Percentiles rank a stretch among this genome's conserved stretches.
Conservation (phyloP, 2,888 invertebrate genomes). For the Synanthedon formicaeformis region DNA sequence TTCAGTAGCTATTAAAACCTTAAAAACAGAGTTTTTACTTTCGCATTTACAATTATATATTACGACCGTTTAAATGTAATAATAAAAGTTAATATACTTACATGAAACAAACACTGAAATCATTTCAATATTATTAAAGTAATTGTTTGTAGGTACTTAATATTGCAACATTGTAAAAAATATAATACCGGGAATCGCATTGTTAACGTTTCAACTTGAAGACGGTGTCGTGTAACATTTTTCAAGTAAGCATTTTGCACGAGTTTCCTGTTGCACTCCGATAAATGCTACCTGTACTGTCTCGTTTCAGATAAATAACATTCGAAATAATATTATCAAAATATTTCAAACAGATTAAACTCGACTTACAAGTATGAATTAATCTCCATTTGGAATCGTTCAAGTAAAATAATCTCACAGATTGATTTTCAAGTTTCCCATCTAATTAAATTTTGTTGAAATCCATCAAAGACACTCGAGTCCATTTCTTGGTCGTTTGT, state of each 20-base stretch:
- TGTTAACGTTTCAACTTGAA: constrained; percentile 3
- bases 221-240: constrained; percentile 26
- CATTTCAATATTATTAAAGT: not conserved
- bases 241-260: constrained; percentile 32
- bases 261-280: constrained; percentile 35
- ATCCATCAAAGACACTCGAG: constrained; percentile 32
- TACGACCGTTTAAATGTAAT: too few species aligned
- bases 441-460: constrained; percentile 48
- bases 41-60: too few species aligned
- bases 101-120: too few species aligned
- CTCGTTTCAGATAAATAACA: constrained; percentile 1
- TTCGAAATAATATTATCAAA: too few species aligned
- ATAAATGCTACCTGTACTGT: not conserved
- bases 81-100: too few species aligned
- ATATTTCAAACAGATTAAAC: too few species aligned
- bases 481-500: constrained; percentile 29
- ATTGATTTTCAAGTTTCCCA: constrained; percentile 43
- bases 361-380: not conserved
- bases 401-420: constrained; percentile 50
- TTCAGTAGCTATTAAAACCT: too few species aligned
- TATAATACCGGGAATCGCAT: constrained; percentile 34
- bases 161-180: constrained; percentile 4
- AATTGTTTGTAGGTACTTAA: not conserved
- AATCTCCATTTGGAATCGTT: constrained; percentile 2
- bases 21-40: too few species aligned